A percentile compares a stretch with the other conserved stretches of the same genome.
These are phyloP conservation scores for Urocitellus parryii DNA, from an alignment of 2,113 vertebrate genomes.

Conservation along the genomic window DNA sequence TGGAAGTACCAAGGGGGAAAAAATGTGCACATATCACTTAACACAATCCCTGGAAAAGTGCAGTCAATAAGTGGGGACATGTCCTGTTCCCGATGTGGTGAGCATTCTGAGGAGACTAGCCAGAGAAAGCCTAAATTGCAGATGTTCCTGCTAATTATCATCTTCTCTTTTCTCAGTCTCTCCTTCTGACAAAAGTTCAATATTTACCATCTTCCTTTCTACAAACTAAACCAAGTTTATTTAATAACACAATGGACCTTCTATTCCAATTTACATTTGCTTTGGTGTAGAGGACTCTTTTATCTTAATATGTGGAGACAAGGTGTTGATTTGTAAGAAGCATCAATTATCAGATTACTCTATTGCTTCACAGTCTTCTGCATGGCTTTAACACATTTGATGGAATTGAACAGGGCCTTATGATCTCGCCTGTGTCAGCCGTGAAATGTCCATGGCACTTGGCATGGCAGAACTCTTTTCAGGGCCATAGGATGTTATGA, in stretches of 20 bases:
- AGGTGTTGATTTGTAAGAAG: slow-evolving; percentile 70
- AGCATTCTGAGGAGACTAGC: not conserved
- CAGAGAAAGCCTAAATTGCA: not conserved
- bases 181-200: not conserved
- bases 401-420: slow-evolving; percentile 3
- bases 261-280: slow-evolving; percentile 44
- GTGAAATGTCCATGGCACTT: not conserved
- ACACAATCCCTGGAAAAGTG: not conserved
- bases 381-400: slow-evolving; percentile 32
- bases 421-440: not conserved
- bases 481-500: not conserved
- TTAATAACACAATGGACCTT: slow-evolving; percentile 21
- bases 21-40: not conserved
- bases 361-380: slow-evolving; percentile 1
- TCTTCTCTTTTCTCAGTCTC: not conserved
- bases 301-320: slow-evolving; percentile 64
- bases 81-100: not conserved
- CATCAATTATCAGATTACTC: slow-evolving; percentile 69
- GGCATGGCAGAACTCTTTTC: slow-evolving; percentile 22
- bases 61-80: not conserved
- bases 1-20: not conserved
- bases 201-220: not conserved
- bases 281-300: not conserved
- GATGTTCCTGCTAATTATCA: not conserved
- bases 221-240: not conserved